A percentile compares a stretch with the other conserved stretches of the same genome.
Conservation (phyloP, 2,888 invertebrate species). For the Eupithecia insigniata region DNA sequence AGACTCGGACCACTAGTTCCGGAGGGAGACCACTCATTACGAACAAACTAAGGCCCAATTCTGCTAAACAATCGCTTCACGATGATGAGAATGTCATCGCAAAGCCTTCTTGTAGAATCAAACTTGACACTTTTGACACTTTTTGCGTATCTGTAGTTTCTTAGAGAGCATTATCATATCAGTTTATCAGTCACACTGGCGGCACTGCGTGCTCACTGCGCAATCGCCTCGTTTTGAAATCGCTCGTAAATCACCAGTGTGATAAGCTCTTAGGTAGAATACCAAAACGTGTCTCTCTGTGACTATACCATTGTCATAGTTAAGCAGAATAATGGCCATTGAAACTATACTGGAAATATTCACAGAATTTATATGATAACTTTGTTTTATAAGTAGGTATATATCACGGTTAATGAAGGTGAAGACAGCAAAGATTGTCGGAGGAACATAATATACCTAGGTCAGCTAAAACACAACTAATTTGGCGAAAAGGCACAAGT, state of each 20-base stretch:
- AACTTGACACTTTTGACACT: neutral
- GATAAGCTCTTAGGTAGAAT: too few relatives aligned
- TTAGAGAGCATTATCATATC: too few relatives aligned
- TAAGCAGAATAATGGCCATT: too few relatives aligned
- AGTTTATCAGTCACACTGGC: too few relatives aligned
- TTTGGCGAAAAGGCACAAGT: neutral
- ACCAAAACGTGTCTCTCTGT: too few relatives aligned
- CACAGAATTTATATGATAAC: neutral
- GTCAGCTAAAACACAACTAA: constrained; percentile 2
- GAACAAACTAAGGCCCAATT: neutral
- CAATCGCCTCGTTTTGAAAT: too few relatives aligned
- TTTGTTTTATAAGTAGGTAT: neutral
- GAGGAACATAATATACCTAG: neutral
- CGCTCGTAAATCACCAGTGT: too few relatives aligned
- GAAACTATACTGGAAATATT: constrained; percentile 1
- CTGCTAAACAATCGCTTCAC: too few relatives aligned
- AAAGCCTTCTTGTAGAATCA: too few relatives aligned
- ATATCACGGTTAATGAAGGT: neutral
- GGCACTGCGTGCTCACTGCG: too few relatives aligned
- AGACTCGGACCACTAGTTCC: neutral
- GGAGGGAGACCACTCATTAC: neutral
- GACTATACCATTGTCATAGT: too few relatives aligned
- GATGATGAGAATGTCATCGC: too few relatives aligned
- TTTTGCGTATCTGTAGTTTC: neutral
- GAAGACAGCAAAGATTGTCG: neutral